Evolutionary conservation across 2,113 vertebrate genomes (phyloP).

Genomic region (Megalops atlanticus): DNA sequence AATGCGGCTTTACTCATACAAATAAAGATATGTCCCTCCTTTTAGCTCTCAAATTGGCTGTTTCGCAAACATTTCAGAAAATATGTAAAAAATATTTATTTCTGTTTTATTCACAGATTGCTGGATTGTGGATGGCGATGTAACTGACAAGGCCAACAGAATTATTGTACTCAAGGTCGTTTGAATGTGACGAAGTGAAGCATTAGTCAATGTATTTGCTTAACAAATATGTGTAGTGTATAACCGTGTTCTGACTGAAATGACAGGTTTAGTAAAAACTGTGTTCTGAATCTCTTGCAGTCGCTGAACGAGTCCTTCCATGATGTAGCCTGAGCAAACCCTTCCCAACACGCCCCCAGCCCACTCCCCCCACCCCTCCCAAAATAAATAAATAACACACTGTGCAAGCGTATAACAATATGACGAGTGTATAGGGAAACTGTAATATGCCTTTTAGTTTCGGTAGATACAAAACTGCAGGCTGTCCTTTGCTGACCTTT

Average conservation of each 20-base stretch:
- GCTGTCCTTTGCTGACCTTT: constrained; percentile 8
- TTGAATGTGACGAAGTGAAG: background rate
- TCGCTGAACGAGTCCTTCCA: background rate
- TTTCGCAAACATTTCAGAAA: background rate
- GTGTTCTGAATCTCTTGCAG: background rate
- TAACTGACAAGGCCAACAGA: background rate
- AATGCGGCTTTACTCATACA: background rate
- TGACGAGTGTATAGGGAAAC: background rate
- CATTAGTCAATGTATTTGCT: background rate
- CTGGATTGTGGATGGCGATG: background rate
- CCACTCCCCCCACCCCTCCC: background rate
- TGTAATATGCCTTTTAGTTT: background rate
- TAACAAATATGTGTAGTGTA: background rate
- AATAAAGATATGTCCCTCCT: background rate
- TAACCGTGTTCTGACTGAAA: background rate
- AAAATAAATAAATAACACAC: background rate
- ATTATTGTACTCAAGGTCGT: background rate
- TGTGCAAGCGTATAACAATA: background rate
- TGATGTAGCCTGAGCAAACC: background rate
- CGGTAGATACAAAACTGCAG: background rate
- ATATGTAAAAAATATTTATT: too few relatives aligned
- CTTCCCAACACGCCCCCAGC: background rate
- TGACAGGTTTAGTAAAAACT: background rate
- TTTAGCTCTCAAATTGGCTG: background rate
- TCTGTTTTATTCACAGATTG: background rate